Evolutionary conservation across 2,113 vertebrate species (phyloP).

Genomic region (Elanus axillaris): DNA sequence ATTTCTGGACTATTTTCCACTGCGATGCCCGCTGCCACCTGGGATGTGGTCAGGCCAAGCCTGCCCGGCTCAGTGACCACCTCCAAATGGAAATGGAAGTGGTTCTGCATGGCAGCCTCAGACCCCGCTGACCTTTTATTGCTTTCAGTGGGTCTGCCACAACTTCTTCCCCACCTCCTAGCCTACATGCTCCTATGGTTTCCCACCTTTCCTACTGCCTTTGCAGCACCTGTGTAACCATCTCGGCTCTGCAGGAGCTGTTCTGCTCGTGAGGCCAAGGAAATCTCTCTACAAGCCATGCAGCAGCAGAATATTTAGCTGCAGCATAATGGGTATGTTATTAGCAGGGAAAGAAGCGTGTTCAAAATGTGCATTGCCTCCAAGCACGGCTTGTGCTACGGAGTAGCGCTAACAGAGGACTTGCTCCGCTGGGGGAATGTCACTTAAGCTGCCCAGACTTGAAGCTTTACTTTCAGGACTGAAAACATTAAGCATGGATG

Average conservation of each 20-base stretch:
- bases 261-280: neutral
- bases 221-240: neutral
- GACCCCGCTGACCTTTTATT: neutral
- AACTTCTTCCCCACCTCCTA: neutral
- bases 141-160: neutral
- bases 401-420: neutral
- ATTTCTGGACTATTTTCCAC: neutral
- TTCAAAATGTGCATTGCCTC: neutral
- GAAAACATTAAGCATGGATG: neutral
- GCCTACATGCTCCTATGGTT: neutral
- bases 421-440: neutral
- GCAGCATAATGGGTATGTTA: neutral
- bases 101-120: neutral
- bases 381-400: neutral
- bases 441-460: neutral
- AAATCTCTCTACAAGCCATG: neutral
- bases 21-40: neutral
- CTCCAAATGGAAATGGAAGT: neutral
- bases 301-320: neutral
- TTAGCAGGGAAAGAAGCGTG: neutral
- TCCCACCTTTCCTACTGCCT: neutral
- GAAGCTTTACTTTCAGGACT: neutral
- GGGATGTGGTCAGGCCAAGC: neutral
- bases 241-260: neutral
- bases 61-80: neutral